These are phyloP conservation scores for Pseudolycoriella hygida DNA, from an alignment of 2,888 invertebrate species.

Conservation along the genomic window DNA sequence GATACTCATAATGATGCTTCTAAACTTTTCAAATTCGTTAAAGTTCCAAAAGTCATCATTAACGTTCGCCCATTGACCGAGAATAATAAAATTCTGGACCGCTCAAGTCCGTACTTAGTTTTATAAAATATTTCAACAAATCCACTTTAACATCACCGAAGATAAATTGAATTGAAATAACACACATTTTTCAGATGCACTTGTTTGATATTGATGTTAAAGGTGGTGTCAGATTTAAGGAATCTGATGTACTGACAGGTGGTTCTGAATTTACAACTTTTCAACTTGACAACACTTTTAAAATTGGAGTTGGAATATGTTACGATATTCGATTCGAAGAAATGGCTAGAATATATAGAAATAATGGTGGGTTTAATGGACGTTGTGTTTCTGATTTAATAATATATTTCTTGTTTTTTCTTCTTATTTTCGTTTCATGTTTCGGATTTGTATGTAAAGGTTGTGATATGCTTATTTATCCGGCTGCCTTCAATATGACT, in stretches of 20 bases:
- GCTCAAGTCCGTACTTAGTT: no score
- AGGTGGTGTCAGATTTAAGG: conserved; percentile 74
- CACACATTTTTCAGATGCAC: conserved; percentile 45
- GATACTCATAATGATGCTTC: no score
- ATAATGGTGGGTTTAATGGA: conserved; percentile 15
- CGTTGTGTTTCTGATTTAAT: no score
- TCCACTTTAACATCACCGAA: no score
- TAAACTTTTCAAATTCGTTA: no score
- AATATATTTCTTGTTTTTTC: no score
- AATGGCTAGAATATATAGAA: conserved; percentile 56
- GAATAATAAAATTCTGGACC: no score
- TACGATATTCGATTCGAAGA: conserved; percentile 89
- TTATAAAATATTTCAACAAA: no score
- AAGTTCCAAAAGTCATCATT: no score
- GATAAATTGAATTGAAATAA: no score
- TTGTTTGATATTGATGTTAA: conserved; percentile 89
- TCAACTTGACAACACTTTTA: conserved; percentile 40
- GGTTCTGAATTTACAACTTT: conserved; percentile 63
- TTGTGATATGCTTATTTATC: conserved; percentile 75
- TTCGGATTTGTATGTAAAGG: conserved; percentile 25
- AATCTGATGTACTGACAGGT: conserved; percentile 63
- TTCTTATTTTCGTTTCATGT: no score
- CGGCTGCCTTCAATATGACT: conserved; percentile 88
- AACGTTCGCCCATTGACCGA: no score
- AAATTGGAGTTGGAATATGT: conserved; percentile 86